Conservation (phyloP, 2,797 vertebrate species). For the Pangasius mekongensis region DNA sequence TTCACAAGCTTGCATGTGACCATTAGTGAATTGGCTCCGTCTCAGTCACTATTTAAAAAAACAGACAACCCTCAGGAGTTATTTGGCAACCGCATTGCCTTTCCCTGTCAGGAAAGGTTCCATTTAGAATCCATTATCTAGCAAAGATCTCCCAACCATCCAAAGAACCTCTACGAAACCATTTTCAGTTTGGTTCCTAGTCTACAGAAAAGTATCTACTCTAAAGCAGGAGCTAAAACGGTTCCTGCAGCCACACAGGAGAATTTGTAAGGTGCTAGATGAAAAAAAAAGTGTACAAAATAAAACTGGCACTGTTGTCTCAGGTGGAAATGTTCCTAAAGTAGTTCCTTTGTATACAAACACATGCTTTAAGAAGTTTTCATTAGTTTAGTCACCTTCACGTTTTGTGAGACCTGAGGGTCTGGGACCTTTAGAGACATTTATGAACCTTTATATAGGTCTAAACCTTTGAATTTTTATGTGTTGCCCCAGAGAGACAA, state of each 20-base stretch:
- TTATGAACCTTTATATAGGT: not conserved
- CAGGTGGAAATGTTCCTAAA: not conserved
- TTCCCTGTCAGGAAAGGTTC: slow-evolving; percentile 12
- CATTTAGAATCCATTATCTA: not conserved
- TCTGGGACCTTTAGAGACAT: not conserved
- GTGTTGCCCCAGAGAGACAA: not conserved
- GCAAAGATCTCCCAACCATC: not conserved
- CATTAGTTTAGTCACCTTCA: not conserved
- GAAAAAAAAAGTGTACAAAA: not conserved
- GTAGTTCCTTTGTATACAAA: not conserved
- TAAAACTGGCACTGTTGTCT: not conserved
- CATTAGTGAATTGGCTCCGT: not conserved
- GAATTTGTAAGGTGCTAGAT: not conserved
- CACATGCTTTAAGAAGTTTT: not conserved
- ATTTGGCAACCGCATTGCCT: not conserved
- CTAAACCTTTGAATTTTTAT: not conserved
- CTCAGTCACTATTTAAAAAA: not conserved
- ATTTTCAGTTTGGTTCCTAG: not conserved
- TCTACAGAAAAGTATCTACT: not conserved
- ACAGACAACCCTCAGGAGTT: not conserved
- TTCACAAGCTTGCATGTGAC: not conserved
- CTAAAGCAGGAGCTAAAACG: not conserved
- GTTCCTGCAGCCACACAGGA: not conserved
- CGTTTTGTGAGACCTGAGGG: not conserved
- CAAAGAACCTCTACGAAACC: not conserved